Base-by-base conservation (phyloP, 2,888 invertebrate genomes). In the Hydriomena furcata region DNA sequence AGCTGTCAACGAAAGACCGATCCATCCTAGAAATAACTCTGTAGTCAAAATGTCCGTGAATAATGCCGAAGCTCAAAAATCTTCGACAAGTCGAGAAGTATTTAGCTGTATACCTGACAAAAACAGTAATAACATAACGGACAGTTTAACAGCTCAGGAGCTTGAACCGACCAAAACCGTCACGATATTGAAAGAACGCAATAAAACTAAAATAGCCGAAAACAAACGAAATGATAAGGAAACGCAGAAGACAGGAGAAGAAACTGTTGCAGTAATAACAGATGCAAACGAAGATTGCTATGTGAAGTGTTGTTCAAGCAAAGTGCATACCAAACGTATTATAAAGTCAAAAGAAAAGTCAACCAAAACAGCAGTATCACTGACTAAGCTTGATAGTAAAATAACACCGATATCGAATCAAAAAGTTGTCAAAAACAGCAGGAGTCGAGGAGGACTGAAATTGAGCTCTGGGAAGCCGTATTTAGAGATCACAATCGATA, bases 401-500 rank as follows among this genome's bases (percentile, higher is more conserved):
- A 13, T 11, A 17, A 10, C 11, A 5, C 34, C 11, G 8, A 7
- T 17, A n/a, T 8, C n/a, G 20, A 13, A 11, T 3, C 36, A 45
- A 30, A 53, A 24, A 5, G 32, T 45, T 34, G 23, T 30, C 8
- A 30, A 31, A 24, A 11, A 11, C 8, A 40, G 7, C 2, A 55
- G 46, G 5, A 51, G 35, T 12, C 13, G 47, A 23, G 52, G 35
- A 5, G 53, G 38, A 6, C 5, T 44, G 1, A 66, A 58, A 46
- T 5, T 52, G 12, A 50, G 34, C 10, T 42, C 55, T 1, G 50
- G 53, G 1, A 61, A 60, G 6, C 67, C 68, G 1, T 61, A 61
- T 25, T 42, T 80, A 28, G 68, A 78, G 34, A 79, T 79, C 8
- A 70, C 66, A 30, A 73, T 79, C 20, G 74, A 76, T 21, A 66